Base-by-base conservation (phyloP, 2,113 vertebrate species). In the Nesospiza acunhae region DNA sequence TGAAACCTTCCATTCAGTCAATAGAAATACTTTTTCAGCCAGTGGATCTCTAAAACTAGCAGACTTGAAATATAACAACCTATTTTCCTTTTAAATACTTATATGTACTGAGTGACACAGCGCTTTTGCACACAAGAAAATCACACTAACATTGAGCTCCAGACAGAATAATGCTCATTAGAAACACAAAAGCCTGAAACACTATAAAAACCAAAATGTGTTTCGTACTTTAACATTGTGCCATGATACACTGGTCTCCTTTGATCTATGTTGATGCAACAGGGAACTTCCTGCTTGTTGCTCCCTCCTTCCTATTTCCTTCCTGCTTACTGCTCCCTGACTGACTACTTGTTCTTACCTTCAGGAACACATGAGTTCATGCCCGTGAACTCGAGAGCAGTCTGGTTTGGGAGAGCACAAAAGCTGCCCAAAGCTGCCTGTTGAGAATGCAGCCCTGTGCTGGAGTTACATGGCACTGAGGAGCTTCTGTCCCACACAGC, bases 131-230 rank as follows among this genome's bases (percentile, higher is more conserved):
- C 2, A 1, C 33, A 78, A 55, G 30, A 80, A 67, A 59, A 66
- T 76, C 80, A 49, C 24, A 53, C 8, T 41, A 46, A 30, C 5
- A 13, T 56, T 59, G 11, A 4, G 2, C 30, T 83, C 39, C 33
- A 72, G 31, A 58, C 20, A 80, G 47, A 83, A 60, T 3, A 1
- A 16, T 49, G 8, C 27, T 78, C 17, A 3, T 60, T 69, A 70
- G 31, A 35, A 50, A 15, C 42, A 59, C 33, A 76, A 79, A 50
- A 0, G 0, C 35, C 21, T 58, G 85, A 82, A 91, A 90, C 20
- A 31, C 11, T 8, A 11, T 0, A 31, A 24, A 63, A 63, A 0
- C 0, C 23, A 83, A 17, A 39, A 35, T 27, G 9, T 63, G 19
- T 47, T 66, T 92, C 67, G 16, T 35, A 35, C 15, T 27, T 28